These are phyloP conservation scores for Perdix hodgsoniae DNA, from an alignment of 2,797 vertebrate genomes.

Conservation along the genomic window DNA sequence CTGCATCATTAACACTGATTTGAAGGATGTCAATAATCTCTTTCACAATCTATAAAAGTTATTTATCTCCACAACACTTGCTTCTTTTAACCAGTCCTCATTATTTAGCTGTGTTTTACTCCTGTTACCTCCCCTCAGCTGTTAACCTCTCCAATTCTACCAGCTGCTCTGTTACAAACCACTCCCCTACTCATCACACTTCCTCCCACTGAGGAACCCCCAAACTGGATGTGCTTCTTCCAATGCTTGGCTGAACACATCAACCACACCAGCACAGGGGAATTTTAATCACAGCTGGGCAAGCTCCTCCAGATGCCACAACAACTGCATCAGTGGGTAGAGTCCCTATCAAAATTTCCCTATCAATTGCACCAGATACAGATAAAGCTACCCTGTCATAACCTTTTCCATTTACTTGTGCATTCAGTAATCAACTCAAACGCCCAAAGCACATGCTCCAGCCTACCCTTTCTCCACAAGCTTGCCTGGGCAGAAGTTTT, in stretches of 20 bases:
- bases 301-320: slow-evolving; percentile 7
- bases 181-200: neutral
- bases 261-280: neutral
- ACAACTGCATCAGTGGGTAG: neutral
- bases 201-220: neutral
- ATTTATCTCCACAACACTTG: slow-evolving; percentile 30
- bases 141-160: neutral
- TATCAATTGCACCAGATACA: neutral
- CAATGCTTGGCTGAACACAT: neutral
- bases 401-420: neutral
- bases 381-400: neutral
- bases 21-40: slow-evolving; percentile 56
- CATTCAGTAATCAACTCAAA: neutral
- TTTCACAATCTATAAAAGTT: slow-evolving; percentile 12
- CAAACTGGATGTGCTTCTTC: neutral
- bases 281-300: neutral
- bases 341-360: neutral
- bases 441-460: neutral
- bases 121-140: neutral
- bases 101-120: slow-evolving; percentile 19
- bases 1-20: slow-evolving; percentile 47
- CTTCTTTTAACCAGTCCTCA: slow-evolving; percentile 15
- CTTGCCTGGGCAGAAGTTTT: neutral
- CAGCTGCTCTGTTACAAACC: neutral
- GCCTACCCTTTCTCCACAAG: neutral